Percentiles rank a stretch among this genome's conserved stretches.
Conservation (phyloP, 2,797 vertebrate genomes). For the Delichon dasypus region DNA sequence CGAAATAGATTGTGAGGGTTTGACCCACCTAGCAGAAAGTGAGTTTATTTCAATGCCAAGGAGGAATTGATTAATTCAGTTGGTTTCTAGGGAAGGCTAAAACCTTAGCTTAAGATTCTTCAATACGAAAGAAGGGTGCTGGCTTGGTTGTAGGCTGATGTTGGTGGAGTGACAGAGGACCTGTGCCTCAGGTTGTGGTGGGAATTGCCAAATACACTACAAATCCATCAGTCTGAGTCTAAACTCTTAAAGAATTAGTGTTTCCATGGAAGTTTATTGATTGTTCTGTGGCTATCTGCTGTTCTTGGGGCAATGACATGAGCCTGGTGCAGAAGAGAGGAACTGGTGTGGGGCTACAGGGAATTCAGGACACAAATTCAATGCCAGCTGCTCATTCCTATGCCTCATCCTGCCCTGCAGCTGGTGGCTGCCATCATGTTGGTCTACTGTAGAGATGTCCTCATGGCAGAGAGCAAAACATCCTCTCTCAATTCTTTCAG, state of each 20-base stretch:
- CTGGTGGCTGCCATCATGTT: neutral
- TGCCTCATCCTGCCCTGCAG: neutral
- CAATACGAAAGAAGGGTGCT: neutral
- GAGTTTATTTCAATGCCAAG: conserved; percentile 30
- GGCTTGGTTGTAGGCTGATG: neutral
- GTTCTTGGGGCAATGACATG: neutral
- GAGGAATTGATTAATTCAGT: conserved; percentile 34
- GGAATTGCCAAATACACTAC: neutral
- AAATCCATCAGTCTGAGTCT: neutral
- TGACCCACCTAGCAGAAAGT: conserved; percentile 61
- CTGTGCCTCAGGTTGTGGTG: neutral
- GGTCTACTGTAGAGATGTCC: neutral
- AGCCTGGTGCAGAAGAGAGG: neutral
- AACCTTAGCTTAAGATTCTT: neutral
- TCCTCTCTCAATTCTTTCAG: neutral
- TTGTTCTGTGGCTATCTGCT: neutral
- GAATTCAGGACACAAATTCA: accelerated
- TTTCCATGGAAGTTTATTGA: neutral
- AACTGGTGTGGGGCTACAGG: neutral
- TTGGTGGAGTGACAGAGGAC: neutral
- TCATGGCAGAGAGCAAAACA: neutral
- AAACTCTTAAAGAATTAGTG: neutral
- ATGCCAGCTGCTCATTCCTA: neutral
- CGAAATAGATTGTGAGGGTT: conserved; percentile 17
- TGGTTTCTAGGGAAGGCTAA: neutral